phyloP scores from a whole-genome alignment of 2,113 vertebrate genomes.

The Thunnus thynnus region DNA sequence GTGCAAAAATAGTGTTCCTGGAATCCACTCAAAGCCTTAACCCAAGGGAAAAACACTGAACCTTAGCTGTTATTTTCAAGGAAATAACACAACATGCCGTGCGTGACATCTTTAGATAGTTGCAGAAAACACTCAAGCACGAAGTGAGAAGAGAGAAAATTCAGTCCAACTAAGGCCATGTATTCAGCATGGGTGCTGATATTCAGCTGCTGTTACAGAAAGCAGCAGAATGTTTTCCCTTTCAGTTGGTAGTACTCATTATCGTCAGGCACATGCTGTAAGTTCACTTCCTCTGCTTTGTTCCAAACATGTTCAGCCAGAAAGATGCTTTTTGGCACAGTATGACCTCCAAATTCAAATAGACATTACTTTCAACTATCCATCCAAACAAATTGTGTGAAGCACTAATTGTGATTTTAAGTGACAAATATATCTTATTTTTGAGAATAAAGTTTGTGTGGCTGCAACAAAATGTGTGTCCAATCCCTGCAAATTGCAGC shows the following conservation, averaged over 20 bases:
- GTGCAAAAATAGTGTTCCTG: constrained; percentile 38
- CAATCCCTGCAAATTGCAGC: background rate
- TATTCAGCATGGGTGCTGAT: constrained; percentile 11
- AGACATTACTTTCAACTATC: background rate
- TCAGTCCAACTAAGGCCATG: background rate
- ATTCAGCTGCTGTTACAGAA: constrained; percentile 1
- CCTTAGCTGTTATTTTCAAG: background rate
- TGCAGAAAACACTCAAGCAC: background rate
- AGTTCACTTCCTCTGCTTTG: constrained; percentile 4
- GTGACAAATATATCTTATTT: background rate
- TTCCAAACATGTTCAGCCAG: constrained; percentile 10
- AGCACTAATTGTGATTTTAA: background rate
- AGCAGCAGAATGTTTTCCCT: background rate
- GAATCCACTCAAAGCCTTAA: constrained; percentile 10
- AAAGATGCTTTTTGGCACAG: background rate
- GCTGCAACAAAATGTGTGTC: background rate
- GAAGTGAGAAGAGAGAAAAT: background rate
- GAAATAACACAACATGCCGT: background rate
- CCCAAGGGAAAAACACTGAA: background rate
- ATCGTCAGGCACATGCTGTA: constrained; percentile 1
- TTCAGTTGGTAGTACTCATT: constrained; percentile 16
- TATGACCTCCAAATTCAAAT: background rate
- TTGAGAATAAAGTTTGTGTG: background rate
- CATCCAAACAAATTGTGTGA: background rate
- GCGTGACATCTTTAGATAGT: constrained; percentile 2